Evolutionary conservation across 2,113 vertebrate genomes (phyloP).

Genomic region (Nycticryphes semicollaris): DNA sequence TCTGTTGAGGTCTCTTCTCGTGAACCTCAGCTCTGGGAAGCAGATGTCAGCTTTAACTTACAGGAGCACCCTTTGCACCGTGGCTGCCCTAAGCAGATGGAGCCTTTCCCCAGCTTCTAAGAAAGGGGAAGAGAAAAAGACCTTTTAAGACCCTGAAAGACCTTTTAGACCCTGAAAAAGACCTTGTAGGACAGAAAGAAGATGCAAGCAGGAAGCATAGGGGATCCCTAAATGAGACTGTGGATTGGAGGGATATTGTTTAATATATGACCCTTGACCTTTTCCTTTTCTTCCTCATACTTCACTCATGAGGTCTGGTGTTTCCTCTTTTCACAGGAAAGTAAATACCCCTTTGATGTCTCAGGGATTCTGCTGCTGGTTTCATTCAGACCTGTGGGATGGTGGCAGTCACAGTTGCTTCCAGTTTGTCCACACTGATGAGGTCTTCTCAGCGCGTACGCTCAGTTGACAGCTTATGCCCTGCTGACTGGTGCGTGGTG

Average conservation of each 20-base stretch:
- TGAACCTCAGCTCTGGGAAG: not conserved
- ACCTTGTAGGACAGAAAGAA: no score
- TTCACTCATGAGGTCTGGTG: not conserved
- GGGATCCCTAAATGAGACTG: not conserved
- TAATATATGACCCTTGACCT: not conserved
- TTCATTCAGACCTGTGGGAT: rapidly evolving
- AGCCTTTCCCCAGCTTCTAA: not conserved
- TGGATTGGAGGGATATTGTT: not conserved
- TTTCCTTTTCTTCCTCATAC: not conserved
- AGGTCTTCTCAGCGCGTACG: not conserved
- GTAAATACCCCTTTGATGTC: not conserved
- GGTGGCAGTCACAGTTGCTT: not conserved
- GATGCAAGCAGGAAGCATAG: not conserved
- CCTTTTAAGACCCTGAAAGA: not conserved
- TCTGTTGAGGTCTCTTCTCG: not conserved
- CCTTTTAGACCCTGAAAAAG: no score
- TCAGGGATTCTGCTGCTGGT: not conserved
- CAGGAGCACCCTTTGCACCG: not conserved
- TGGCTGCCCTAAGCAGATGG: not conserved
- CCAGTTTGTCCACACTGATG: not conserved
- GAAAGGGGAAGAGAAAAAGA: not conserved
- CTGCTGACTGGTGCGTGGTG: not conserved
- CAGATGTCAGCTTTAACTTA: not conserved
- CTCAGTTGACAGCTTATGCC: not conserved
- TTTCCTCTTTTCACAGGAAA: not conserved